A percentile compares a stretch with the other conserved stretches of the same genome.
phyloP scores from a whole-genome alignment of 1,140 invertebrate species.

The Achatina immaculata region DNA sequence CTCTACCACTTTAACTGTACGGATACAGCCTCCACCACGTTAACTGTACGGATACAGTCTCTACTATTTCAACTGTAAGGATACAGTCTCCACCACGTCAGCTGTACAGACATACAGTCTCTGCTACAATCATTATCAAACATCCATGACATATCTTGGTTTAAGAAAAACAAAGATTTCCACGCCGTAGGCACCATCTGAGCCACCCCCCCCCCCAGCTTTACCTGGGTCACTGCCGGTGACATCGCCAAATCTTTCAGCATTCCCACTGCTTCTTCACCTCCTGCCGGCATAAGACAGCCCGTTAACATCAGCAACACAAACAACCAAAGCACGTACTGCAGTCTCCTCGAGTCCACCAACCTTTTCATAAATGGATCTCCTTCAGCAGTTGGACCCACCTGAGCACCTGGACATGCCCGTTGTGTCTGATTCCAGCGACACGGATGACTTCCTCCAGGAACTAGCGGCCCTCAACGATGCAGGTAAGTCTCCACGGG shows the following conservation, averaged over 20 bases:
- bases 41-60: too few species aligned
- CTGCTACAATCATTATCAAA: too few species aligned
- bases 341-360: not conserved
- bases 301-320: not conserved
- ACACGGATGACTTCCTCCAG: slow-evolving; percentile 27
- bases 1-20: too few species aligned
- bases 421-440: slow-evolving; percentile 17
- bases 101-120: too few species aligned
- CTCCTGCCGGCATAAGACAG: not conserved
- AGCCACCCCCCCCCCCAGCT: not conserved
- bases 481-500: not conserved
- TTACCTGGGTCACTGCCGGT: not conserved
- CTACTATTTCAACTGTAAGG: too few species aligned
- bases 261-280: not conserved
- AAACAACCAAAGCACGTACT: too few species aligned
- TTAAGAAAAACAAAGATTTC: too few species aligned
- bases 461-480: slow-evolving; percentile 31
- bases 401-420: slow-evolving; percentile 25
- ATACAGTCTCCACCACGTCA: too few species aligned
- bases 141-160: too few species aligned
- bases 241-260: not conserved
- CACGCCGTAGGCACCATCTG: too few species aligned
- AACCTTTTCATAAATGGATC: not conserved
- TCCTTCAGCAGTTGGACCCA: too few species aligned
- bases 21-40: too few species aligned